These are phyloP conservation scores for Adela reaumurella DNA, from an alignment of 2,888 invertebrate genomes.

Conservation along the genomic window DNA sequence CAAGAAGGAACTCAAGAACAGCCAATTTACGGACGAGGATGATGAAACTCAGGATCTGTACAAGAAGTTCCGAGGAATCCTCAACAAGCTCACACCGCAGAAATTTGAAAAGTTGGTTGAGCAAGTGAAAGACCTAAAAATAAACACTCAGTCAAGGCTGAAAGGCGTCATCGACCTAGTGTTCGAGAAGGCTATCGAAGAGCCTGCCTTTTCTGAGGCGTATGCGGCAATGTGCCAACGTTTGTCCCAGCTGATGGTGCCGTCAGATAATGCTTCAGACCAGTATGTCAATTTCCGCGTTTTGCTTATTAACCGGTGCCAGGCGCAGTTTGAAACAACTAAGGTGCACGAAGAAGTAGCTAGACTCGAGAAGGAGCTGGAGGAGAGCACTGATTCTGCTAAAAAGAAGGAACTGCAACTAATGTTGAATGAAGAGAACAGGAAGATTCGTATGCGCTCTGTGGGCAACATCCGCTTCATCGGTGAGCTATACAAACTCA, in stretches of 20 bases:
- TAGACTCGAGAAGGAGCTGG: constrained; percentile 46
- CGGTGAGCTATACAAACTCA: constrained; percentile 87
- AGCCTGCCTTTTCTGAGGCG: constrained; percentile 88
- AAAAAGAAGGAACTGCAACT: constrained; percentile 72
- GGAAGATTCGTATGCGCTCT: constrained; percentile 74
- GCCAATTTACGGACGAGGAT: not conserved
- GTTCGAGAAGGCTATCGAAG: constrained; percentile 94
- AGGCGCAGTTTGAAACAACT: constrained; percentile 84
- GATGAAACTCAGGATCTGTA: constrained; percentile 59
- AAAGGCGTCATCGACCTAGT: constrained; percentile 84
- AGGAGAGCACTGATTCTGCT: constrained; percentile 46
- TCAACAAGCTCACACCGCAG: constrained; percentile 93
- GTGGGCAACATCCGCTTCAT: constrained; percentile 86
- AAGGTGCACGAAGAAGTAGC: constrained; percentile 63
- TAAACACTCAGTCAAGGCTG: constrained; percentile 75
- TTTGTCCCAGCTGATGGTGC: constrained; percentile 58
- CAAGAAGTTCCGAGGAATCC: constrained; percentile 79
- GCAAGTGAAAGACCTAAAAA: constrained; percentile 72
- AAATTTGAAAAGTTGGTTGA: constrained; percentile 81
- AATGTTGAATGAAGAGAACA: constrained; percentile 70
- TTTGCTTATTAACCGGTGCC: constrained; percentile 79
- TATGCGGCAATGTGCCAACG: constrained; percentile 86
- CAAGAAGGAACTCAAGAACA: constrained; percentile 24
- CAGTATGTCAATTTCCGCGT: constrained; percentile 67
- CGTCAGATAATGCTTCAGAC: constrained; percentile 35